Base-by-base conservation (phyloP, 2,113 vertebrate genomes). In the Oryzias curvinotus region DNA sequence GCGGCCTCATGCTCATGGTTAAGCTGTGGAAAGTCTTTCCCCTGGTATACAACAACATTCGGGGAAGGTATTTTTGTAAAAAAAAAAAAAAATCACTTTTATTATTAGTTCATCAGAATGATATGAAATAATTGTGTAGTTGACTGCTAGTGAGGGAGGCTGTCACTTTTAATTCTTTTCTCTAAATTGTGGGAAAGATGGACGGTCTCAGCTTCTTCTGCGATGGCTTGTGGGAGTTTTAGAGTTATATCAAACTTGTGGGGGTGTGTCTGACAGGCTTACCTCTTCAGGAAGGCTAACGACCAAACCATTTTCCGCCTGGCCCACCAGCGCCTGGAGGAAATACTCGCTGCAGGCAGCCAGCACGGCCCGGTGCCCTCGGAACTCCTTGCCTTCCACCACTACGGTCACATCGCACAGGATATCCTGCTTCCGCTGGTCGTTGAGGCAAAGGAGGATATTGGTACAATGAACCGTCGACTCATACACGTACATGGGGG, bases 401-500 rank as follows among this genome's bases (percentile, higher is more conserved):
- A 96, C 93, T 89, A 99, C 90, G 13, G 95, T 98, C 92, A 99
- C 96, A 91, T 98, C 97, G 92, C 97, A 99, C 91, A 99, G 95
- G 94, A 99, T 94, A 88, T 96, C 96, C 93, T 97, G 95, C 89
- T 97, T 96, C 88, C 97, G 95, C 89, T 99, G 97, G 94, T 97
- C 96, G 92, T 98, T 98, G 90, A 99, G 95, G 93, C 96, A 95
- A 93, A 98, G 94, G 92, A 98, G 96, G 93, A 99, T 96, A 91
- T 99, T 98, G 92, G 95, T 93, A 93, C 96, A 98, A 93, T 98
- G 96, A 90, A 99, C 96, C 74, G 96, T 98, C 89, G 96, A 99
- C 95, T 98, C 96, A 98, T 98, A 99, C 91, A 99, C 96, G 89
- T 98, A 99, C 96, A 99, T 98, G 92, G 96, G 96, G 93, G 95